phyloP scores from a whole-genome alignment of 1,140 invertebrate species.

The Heliconius hewitsoni region DNA sequence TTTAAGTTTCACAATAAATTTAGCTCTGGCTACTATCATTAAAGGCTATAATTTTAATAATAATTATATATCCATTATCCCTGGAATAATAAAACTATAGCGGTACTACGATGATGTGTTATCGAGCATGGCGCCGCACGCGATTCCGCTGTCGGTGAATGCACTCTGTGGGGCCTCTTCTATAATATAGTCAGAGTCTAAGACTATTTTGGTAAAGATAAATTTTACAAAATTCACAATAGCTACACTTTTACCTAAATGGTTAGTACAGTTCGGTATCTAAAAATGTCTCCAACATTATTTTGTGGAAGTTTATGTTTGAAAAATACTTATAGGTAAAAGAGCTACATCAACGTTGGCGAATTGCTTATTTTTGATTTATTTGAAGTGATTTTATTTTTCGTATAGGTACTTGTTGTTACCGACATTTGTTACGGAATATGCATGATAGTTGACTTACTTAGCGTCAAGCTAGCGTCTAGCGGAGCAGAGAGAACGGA shows the following conservation, averaged over 20 bases:
- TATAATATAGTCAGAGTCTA: slow-evolving; percentile 32
- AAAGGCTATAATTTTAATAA: slow-evolving; percentile 1
- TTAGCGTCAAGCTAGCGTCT: no score
- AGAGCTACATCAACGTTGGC: background rate
- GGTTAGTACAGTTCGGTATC: background rate
- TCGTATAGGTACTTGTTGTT: background rate
- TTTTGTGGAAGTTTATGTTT: no score
- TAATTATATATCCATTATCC: slow-evolving; percentile 26
- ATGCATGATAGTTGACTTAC: background rate
- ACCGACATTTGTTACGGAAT: background rate
- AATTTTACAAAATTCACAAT: background rate
- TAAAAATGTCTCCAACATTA: background rate
- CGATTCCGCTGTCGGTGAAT: slow-evolving; percentile 62
- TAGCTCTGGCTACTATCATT: background rate
- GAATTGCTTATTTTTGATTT: background rate
- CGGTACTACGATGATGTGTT: slow-evolving; percentile 48
- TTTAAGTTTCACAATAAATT: background rate
- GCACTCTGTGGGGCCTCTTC: slow-evolving; percentile 50
- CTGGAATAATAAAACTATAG: slow-evolving; percentile 27
- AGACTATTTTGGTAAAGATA: slow-evolving; percentile 7
- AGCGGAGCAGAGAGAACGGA: no score
- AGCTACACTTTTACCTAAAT: background rate
- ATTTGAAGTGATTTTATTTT: background rate
- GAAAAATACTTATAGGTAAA: no score
- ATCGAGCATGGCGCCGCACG: slow-evolving; percentile 66